A percentile compares a stretch with the other conserved stretches of the same genome.
Evolutionary conservation across 2,888 invertebrate genomes (phyloP).

Genomic region (Eurytoma adleriae): DNA sequence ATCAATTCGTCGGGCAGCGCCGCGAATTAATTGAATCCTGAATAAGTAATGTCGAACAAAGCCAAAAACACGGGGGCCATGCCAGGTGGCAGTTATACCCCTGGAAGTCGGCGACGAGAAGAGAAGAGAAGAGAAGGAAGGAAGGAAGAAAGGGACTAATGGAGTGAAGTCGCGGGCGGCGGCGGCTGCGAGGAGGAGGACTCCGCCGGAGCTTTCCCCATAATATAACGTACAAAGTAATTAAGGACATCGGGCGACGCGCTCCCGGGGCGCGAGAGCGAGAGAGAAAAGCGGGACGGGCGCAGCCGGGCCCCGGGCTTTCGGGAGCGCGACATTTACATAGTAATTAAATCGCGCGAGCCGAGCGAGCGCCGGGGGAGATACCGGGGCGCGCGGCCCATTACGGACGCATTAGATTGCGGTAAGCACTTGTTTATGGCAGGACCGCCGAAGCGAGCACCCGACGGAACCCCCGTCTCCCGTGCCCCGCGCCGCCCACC

Average conservation of each 20-base stretch:
- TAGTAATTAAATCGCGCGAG: constrained; percentile 76
- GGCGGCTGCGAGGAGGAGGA: not conserved
- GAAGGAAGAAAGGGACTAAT: constrained; percentile 52
- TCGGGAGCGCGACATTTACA: constrained; percentile 76
- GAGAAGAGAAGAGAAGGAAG: constrained; percentile 30
- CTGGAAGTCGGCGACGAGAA: constrained; percentile 22
- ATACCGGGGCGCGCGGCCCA: constrained; percentile 74
- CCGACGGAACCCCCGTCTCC: constrained; percentile 33
- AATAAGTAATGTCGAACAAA: constrained; percentile 56
- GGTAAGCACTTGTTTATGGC: constrained; percentile 76
- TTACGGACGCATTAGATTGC: constrained; percentile 77
- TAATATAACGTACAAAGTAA: constrained; percentile 76
- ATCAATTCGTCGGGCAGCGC: constrained; percentile 22
- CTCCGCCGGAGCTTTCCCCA: constrained; percentile 60
- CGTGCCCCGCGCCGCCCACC: not conserved
- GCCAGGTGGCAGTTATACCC: constrained; percentile 48
- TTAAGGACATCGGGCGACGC: constrained; percentile 76
- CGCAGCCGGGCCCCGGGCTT: constrained; percentile 63
- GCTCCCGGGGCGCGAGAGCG: constrained; percentile 45
- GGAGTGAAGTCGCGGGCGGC: constrained; percentile 34
- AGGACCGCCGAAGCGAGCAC: constrained; percentile 43
- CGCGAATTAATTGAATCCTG: constrained; percentile 48
- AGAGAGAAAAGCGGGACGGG: constrained; percentile 53
- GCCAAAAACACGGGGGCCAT: constrained; percentile 50
- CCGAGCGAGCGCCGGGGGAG: constrained; percentile 71